Conservation (phyloP, 1,140 invertebrate genomes). For the Bilobella aurantiaca region DNA sequence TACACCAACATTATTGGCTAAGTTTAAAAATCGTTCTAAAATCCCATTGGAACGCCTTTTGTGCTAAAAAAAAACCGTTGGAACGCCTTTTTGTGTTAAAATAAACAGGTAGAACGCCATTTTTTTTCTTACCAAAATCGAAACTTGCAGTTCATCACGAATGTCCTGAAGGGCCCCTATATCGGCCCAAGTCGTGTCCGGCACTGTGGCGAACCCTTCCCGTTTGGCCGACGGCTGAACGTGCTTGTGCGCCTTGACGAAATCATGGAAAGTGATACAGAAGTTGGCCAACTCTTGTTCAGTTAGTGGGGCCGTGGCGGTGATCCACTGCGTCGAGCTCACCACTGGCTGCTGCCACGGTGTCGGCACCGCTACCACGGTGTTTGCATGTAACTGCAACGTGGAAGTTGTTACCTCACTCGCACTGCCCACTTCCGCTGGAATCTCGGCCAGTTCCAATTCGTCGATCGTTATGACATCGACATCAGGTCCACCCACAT, state of each 20-base stretch:
- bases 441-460: no score
- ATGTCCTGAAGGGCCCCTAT: conserved; percentile 84
- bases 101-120: neutral
- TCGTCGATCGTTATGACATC: conserved; percentile 4
- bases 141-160: conserved; percentile 74
- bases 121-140: conserved; percentile 55
- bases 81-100: neutral
- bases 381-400: no score
- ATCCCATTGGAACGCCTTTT: no score
- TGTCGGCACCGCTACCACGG: no score
- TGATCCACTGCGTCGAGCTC: no score
- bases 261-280: conserved; percentile 61
- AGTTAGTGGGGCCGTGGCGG: conserved; percentile 17
- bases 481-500: neutral
- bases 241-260: conserved; percentile 62
- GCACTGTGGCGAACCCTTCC: conserved; percentile 95
- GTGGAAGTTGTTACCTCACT: no score
- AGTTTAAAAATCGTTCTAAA: neutral
- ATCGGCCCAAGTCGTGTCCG: conserved; percentile 94
- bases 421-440: no score
- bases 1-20: conserved; percentile 3
- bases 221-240: conserved; percentile 87
- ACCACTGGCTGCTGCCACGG: no score
- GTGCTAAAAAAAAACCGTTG: conserved; percentile 8
- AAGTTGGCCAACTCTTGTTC: conserved; percentile 50